phyloP scores from a whole-genome alignment of 2,888 invertebrate genomes.

The Drosophila seclusa region DNA sequence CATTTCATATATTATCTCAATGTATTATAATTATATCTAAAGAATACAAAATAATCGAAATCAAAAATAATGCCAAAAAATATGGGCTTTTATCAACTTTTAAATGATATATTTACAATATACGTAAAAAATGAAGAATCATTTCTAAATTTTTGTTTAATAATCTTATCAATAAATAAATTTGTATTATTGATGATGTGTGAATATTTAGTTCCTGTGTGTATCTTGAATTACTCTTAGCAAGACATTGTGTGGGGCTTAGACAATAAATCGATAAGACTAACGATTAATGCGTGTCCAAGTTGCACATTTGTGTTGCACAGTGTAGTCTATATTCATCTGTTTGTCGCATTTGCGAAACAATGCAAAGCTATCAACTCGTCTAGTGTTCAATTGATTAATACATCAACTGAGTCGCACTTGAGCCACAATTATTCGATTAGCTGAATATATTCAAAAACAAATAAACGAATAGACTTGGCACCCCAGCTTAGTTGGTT shows the following conservation, averaged over 20 bases:
- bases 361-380: constrained; percentile 10
- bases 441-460: constrained; percentile 42
- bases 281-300: background rate
- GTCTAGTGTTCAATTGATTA: constrained; percentile 21
- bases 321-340: background rate
- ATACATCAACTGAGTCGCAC: constrained; percentile 21
- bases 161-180: background rate
- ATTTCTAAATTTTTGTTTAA: too few relatives aligned
- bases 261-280: background rate
- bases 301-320: background rate
- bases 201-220: background rate
- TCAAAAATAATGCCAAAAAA: too few relatives aligned
- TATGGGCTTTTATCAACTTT: too few relatives aligned
- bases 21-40: background rate
- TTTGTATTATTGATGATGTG: background rate
- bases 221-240: background rate
- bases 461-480: background rate
- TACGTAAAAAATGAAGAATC: too few relatives aligned
- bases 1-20: background rate
- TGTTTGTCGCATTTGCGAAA: background rate
- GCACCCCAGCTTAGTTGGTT: constrained; percentile 25
- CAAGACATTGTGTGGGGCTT: background rate
- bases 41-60: too few relatives aligned
- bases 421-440: constrained; percentile 69
- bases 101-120: too few relatives aligned